Base-by-base conservation (phyloP, 2,888 invertebrate species). In the Prosapia bicincta region DNA sequence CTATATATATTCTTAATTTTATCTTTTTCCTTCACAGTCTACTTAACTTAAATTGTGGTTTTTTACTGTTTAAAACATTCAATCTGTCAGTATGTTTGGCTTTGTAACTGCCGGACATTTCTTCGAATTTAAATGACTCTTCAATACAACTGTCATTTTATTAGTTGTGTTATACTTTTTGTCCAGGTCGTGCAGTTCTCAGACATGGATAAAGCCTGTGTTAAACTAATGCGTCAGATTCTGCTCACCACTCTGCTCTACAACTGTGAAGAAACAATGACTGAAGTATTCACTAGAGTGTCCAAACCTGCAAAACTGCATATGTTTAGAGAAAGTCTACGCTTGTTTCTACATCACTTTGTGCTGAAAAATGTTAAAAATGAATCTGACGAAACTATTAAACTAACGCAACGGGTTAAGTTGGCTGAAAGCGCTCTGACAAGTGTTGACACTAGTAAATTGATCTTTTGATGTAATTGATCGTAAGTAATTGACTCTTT, bases 281-380 rank as follows among this genome's bases (percentile, higher is more conserved):
- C 88, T 0, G 88, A 89, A 78, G 91, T 92, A 0, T 97, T 97
- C 84, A 87, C 90, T 72, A 88, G 93, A 76, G 89, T 96, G 71
- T 88, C 93, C 0, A 88, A 89, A 74, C 89, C 93, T 0, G 88
- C 91, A 0, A 93, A 95, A 83, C 86, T 97, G 10, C 90, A 91
- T 82, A 87, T 92, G 82, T 93, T 97, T 80, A 89, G 94, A 74
- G 96, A 96, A 83, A 93, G 95, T 80, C 85, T 97, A 2, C 87
- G 92, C 67, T 85, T 97, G 9, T 97, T 97, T 83, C 91, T 97
- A 83, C 92, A 92, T 83, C 96, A 96, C 84, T 97, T 97, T 81
- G 84, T 97, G 25, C 83, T 96, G 1, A 91, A 81, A 77, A 81
- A 81, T 72, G 76, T 77, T 65, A 77, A 76, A 30, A 74, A 77